Percentiles rank a stretch among this genome's conserved stretches.
Evolutionary conservation across 2,113 vertebrate species (phyloP).

Genomic region (Dipodomys merriami): DNA sequence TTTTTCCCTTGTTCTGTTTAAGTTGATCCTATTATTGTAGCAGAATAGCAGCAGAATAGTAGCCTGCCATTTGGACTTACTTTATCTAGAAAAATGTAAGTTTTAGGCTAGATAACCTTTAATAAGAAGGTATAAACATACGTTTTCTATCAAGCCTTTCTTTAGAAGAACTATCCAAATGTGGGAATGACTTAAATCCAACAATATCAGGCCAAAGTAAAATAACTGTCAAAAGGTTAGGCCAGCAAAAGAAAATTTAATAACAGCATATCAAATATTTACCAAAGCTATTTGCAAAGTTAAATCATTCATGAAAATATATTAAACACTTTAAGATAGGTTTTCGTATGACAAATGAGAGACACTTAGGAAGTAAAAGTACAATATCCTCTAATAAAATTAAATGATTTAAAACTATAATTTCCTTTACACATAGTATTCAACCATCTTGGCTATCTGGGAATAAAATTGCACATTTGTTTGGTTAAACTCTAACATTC

Average conservation of each 20-base stretch:
- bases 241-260: conserved; percentile 79
- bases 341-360: conserved; percentile 66
- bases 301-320: conserved; percentile 81
- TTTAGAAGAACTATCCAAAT: conserved; percentile 67
- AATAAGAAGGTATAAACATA: conserved; percentile 73
- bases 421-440: conserved; percentile 41
- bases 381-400: conserved; percentile 53
- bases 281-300: conserved; percentile 75
- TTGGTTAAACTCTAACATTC: conserved; percentile 1
- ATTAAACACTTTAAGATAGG: conserved; percentile 71
- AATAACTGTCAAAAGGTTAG: conserved; percentile 81
- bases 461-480: conserved; percentile 14
- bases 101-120: conserved; percentile 80
- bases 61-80: conserved; percentile 70
- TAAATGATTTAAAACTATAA: conserved; percentile 55
- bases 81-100: conserved; percentile 73
- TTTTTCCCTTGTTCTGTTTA: conserved; percentile 68
- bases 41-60: conserved; percentile 59
- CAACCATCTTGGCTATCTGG: not conserved
- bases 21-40: conserved; percentile 71
- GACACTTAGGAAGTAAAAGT: conserved; percentile 51
- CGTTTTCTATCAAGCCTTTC: conserved; percentile 67
- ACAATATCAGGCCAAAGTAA: conserved; percentile 68
- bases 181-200: conserved; percentile 73
- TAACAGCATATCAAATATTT: conserved; percentile 81